Percentiles rank a stretch among this genome's conserved stretches.
Conservation (phyloP, 2,797 vertebrate genomes). For the Neoniphon sammara region DNA sequence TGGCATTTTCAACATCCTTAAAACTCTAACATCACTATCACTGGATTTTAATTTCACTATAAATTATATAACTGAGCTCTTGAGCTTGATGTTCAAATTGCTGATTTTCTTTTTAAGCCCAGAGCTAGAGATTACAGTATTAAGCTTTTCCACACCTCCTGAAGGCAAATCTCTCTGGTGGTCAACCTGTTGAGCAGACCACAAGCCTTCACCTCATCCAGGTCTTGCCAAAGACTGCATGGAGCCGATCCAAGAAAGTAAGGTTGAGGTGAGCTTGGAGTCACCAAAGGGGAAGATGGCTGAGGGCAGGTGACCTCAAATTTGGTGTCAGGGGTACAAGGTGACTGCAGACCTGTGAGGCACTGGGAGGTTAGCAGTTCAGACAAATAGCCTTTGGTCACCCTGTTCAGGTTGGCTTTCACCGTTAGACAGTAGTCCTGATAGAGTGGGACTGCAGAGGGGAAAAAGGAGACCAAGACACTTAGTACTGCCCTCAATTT, state of each 20-base stretch:
- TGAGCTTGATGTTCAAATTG: too few species aligned
- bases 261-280: slow-evolving; percentile 7
- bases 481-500: background rate
- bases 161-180: slow-evolving; percentile 73
- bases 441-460: slow-evolving; percentile 81
- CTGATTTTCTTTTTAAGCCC: too few species aligned
- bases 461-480: background rate
- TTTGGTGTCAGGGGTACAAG: rapidly evolving
- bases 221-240: slow-evolving; percentile 82
- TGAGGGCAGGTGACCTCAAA: background rate
- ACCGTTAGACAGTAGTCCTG: slow-evolving; percentile 81
- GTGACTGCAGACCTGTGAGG: slow-evolving; percentile 42
- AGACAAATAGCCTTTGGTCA: slow-evolving; percentile 45
- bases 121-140: background rate
- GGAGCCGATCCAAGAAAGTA: slow-evolving; percentile 50
- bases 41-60: too few species aligned
- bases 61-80: too few species aligned
- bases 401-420: slow-evolving; percentile 55
- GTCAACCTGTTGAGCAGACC: slow-evolving; percentile 73
- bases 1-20: background rate
- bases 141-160: slow-evolving; percentile 79
- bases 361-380: slow-evolving; percentile 44
- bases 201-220: slow-evolving; percentile 79
- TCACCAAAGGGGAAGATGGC: background rate
- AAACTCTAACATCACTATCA: too few species aligned